Evolutionary conservation across 1,140 invertebrate genomes (phyloP), one percentile per base, ranked within the genome.

Genomic region (Schlechtendalia chinensis): DNA sequence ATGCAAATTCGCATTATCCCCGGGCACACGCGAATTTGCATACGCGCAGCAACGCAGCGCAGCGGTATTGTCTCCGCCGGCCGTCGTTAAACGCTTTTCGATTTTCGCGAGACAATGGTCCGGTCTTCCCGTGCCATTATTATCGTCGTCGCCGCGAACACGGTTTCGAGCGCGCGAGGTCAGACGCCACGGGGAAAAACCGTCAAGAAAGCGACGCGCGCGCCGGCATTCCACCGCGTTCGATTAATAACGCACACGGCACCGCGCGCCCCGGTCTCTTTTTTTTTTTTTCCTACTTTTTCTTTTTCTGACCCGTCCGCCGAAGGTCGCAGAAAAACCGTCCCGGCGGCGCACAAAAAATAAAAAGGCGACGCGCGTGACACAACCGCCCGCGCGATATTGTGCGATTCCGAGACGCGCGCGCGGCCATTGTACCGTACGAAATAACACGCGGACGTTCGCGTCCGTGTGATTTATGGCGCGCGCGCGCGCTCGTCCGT

Each of bases 1-100:
- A 72, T 72, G 69, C 69, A 72, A 72, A 72, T 72, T 71, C n/a
- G n/a, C n/a, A n/a, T n/a, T n/a, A n/a, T n/a, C n/a, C 16, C 47
- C 22, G 11, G 24, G 24, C n/a, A n/a, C n/a, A n/a, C n/a, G n/a
- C 24, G 19, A 12, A 72, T 72, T 54, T 54, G 47, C 69, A 54
- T 72, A 54, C 5, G 8, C 67, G 69, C n/a, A n/a, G n/a, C n/a
- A n/a, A n/a, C n/a, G n/a, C n/a, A n/a, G n/a, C 19, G 47, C 29
- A 29, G 69, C 69, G 69, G 69, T 72, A 72, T 72, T 72, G 69
- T 72, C 69, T 72, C 69, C n/a, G n/a, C n/a, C n/a, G n/a, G 61
- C 4, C 32, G 39, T 69, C 67, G 67, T 69, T 69, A 69, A 69
- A 69, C 67, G 67, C 67, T 72, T 72, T 72, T 47, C 69, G 50